Evolutionary conservation across 2,797 vertebrate species (phyloP).

Genomic region (Mormyrops attenuatus): DNA sequence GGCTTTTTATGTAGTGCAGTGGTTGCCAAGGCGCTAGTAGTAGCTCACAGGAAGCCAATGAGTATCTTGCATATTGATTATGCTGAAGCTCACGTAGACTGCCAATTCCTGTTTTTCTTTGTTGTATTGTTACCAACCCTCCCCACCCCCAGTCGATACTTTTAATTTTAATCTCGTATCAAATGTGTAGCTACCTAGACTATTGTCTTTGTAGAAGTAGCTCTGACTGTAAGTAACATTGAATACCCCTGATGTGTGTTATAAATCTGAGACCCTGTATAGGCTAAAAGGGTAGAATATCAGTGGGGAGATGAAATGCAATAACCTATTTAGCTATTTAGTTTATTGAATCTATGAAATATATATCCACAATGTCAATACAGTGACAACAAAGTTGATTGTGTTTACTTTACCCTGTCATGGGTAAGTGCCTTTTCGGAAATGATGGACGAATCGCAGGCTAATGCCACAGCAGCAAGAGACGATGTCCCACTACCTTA

Average conservation of each 20-base stretch:
- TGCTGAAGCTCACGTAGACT: background rate
- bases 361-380: slow-evolving; percentile 23
- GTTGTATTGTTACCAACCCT: background rate
- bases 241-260: background rate
- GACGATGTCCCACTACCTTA: background rate
- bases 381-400: slow-evolving; percentile 2
- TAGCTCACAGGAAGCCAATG: background rate
- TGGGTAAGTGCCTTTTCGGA: slow-evolving; percentile 45
- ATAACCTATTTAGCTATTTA: slow-evolving; percentile 1
- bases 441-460: slow-evolving; percentile 29
- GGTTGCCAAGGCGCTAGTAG: background rate
- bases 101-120: background rate
- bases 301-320: slow-evolving; percentile 17
- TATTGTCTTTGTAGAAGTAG: background rate
- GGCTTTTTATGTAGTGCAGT: too few relatives aligned
- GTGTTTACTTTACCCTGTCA: slow-evolving; percentile 33
- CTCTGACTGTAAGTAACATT: background rate
- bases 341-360: background rate
- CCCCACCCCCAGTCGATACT: background rate
- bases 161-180: background rate
- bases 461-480: slow-evolving; percentile 39
- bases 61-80: background rate
- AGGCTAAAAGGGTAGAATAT: background rate
- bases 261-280: background rate
- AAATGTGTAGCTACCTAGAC: background rate